Percentiles rank a stretch among this genome's conserved stretches.
Evolutionary conservation across 2,113 vertebrate genomes (phyloP).

Genomic region (Nipponia nippon): DNA sequence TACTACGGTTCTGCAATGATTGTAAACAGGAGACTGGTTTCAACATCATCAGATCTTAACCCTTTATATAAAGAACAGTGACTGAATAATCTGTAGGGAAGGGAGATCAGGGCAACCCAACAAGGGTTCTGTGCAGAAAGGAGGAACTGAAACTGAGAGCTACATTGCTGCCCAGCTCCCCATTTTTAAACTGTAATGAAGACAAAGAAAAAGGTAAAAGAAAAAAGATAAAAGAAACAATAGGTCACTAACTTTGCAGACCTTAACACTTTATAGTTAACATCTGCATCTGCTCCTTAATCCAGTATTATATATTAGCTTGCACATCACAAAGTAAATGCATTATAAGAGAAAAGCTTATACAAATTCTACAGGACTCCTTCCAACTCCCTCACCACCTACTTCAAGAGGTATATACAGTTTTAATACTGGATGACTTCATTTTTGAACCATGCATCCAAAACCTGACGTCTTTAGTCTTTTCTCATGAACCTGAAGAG

Average conservation of each 20-base stretch:
- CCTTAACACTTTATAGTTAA: not conserved
- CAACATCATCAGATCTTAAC: slow-evolving; percentile 46
- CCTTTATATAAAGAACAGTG: not conserved
- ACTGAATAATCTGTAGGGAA: not conserved
- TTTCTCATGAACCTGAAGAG: not conserved
- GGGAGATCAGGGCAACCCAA: not conserved
- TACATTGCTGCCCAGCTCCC: not conserved
- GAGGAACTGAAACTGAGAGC: slow-evolving; percentile 16
- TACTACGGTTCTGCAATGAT: slow-evolving; percentile 32
- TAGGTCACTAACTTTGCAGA: not conserved
- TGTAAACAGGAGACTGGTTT: slow-evolving; percentile 37
- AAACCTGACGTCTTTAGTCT: not conserved
- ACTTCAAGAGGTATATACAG: not conserved
- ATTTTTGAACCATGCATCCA: not conserved
- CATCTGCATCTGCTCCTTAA: not conserved
- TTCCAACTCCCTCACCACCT: not conserved
- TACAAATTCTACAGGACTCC: not conserved
- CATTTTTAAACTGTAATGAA: not conserved
- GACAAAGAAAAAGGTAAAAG: not conserved
- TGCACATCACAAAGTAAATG: not conserved
- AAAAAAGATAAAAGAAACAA: not conserved
- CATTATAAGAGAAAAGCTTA: not conserved
- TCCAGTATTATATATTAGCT: not conserved
- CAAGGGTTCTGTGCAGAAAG: not conserved
- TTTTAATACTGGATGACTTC: not conserved